Evolutionary conservation across 1,140 invertebrate species (phyloP).

Genomic region (Drosophila nebulosa): DNA sequence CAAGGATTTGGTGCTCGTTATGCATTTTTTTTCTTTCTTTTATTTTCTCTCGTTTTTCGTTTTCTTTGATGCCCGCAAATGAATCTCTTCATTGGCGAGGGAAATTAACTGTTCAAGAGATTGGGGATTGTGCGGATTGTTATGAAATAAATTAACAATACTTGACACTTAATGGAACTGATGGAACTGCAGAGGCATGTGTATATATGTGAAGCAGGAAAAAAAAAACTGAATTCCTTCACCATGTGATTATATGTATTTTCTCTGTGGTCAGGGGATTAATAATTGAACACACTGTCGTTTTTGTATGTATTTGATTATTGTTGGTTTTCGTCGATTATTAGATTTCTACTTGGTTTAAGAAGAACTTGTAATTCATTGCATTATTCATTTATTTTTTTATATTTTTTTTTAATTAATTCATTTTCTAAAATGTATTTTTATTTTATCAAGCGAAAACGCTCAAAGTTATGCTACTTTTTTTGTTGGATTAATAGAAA

Average conservation of each 20-base stretch:
- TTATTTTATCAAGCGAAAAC: conserved; percentile 50
- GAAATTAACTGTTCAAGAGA: conserved; percentile 9
- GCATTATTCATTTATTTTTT: conserved; percentile 33
- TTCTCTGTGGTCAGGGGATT: conserved; percentile 18
- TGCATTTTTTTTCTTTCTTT: conserved; percentile 32
- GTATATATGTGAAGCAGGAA: background rate
- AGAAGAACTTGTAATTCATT: conserved; percentile 54
- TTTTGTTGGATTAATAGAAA: conserved; percentile 59
- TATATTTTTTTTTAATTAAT: conserved; percentile 28
- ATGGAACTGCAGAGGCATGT: conserved; percentile 1
- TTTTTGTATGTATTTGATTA: conserved; percentile 42
- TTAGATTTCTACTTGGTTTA: conserved; percentile 35
- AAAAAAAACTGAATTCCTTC: conserved; percentile 4
- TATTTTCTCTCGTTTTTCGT: conserved; percentile 8
- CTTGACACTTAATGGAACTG: conserved; percentile 11
- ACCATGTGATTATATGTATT: conserved; percentile 5
- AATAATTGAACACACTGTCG: conserved; percentile 58
- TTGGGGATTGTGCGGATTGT: conserved; percentile 24
- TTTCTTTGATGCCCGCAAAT: conserved; percentile 4
- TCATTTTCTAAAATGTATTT: conserved; percentile 47
- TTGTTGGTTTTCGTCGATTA: conserved; percentile 47
- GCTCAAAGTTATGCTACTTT: conserved; percentile 62
- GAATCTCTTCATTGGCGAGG: conserved; percentile 8
- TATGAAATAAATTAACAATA: conserved; percentile 34
- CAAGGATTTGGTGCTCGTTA: conserved; percentile 60